These are phyloP conservation scores for Rana temporaria DNA, from an alignment of 2,113 vertebrate genomes.

Conservation along the genomic window DNA sequence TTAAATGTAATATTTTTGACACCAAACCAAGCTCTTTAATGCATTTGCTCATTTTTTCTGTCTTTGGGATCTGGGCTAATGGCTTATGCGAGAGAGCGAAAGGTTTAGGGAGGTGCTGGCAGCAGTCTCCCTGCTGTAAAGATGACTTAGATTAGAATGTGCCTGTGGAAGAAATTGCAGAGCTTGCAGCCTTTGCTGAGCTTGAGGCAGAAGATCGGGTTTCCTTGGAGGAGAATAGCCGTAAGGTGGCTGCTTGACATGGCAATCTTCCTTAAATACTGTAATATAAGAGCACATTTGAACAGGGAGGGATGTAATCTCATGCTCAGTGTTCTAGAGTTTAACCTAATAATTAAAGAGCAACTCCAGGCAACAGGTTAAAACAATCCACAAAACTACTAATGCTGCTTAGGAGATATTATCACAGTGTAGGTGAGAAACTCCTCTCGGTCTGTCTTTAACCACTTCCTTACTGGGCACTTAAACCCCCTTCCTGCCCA, in stretches of 20 bases:
- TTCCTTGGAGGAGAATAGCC: slow-evolving; percentile 23
- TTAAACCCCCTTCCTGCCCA: too few species aligned
- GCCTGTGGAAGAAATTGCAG: slow-evolving; percentile 24
- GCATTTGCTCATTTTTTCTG: background rate
- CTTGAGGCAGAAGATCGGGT: slow-evolving; percentile 18
- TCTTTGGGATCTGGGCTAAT: slow-evolving; percentile 18
- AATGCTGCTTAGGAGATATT: too few species aligned
- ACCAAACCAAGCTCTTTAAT: too few species aligned
- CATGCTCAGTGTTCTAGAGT: background rate
- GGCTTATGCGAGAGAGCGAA: background rate
- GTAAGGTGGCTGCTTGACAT: slow-evolving; percentile 18
- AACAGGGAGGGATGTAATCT: slow-evolving; percentile 7
- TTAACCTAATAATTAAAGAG: background rate
- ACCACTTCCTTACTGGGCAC: too few species aligned
- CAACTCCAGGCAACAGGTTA: too few species aligned
- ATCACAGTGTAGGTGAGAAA: too few species aligned
- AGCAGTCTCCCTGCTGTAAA: slow-evolving; percentile 13
- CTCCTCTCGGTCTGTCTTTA: too few species aligned
- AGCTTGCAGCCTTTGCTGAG: slow-evolving; percentile 23
- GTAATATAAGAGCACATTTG: background rate
- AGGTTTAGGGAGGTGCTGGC: slow-evolving; percentile 32
- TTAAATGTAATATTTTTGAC: too few species aligned
- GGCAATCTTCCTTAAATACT: slow-evolving; percentile 8
- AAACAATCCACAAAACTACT: too few species aligned
- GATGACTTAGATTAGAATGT: slow-evolving; percentile 45